phyloP scores from a whole-genome alignment of 2,113 vertebrate species.

The Amazona vittata region DNA sequence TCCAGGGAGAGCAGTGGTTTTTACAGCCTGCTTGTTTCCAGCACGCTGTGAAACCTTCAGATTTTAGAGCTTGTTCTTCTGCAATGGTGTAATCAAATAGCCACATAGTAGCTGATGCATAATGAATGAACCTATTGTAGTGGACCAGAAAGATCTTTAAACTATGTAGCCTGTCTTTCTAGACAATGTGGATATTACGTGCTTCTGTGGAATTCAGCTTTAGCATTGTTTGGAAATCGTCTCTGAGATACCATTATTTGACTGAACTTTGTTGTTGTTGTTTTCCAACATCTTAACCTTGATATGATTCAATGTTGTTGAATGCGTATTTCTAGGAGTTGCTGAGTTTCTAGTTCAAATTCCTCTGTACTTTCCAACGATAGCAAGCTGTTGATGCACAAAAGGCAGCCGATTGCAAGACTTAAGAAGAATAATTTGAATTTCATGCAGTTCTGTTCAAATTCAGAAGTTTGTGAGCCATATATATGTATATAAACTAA shows the following conservation, averaged over 20 bases:
- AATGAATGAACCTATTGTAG: background rate
- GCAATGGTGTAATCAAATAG: slow-evolving; percentile 24
- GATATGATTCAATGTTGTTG: background rate
- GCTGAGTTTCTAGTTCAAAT: background rate
- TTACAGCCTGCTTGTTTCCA: background rate
- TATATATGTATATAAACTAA: background rate
- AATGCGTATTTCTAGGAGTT: background rate
- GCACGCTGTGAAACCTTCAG: background rate
- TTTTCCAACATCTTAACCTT: background rate
- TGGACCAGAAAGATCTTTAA: background rate
- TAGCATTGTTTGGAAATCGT: background rate
- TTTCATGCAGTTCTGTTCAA: background rate
- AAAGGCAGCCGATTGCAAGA: background rate
- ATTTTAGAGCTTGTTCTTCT: background rate
- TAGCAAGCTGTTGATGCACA: background rate
- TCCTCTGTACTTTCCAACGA: background rate
- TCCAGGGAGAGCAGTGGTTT: background rate
- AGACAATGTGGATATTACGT: background rate
- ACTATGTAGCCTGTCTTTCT: background rate
- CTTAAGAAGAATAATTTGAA: background rate
- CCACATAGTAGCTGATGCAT: slow-evolving; percentile 3
- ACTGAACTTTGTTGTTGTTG: background rate
- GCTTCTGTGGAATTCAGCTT: background rate
- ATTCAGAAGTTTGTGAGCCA: background rate
- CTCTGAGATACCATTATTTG: background rate